Evolutionary conservation across 2,113 vertebrate genomes (phyloP).

Genomic region (Serinus canaria): DNA sequence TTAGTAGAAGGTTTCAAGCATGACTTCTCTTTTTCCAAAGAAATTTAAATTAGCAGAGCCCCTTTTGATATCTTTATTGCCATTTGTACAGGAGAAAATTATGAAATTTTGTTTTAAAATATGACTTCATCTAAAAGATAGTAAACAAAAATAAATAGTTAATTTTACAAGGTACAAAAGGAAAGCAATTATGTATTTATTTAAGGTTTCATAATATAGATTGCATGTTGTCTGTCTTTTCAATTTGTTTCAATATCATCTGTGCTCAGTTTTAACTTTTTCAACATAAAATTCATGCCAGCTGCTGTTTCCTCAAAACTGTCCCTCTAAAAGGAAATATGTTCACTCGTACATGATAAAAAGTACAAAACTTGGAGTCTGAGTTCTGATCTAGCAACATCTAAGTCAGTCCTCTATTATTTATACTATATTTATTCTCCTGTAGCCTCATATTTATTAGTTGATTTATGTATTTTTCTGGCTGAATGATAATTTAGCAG

Average conservation of each 20-base stretch:
- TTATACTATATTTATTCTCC: not conserved
- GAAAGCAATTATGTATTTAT: not conserved
- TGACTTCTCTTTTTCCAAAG: not conserved
- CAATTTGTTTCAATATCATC: not conserved
- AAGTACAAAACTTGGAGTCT: not conserved
- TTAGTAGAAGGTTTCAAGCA: not conserved
- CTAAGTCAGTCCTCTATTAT: not conserved
- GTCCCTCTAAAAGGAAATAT: not conserved
- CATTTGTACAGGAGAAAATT: not conserved
- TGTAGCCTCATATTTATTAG: not conserved
- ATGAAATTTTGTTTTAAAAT: not conserved
- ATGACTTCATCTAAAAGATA: not conserved
- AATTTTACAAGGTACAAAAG: not conserved
- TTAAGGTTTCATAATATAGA: not conserved
- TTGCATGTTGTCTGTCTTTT: not conserved
- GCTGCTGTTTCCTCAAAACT: not conserved
- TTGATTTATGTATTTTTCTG: not conserved
- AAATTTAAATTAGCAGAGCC: not conserved
- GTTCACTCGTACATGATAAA: not conserved
- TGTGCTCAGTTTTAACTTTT: not conserved
- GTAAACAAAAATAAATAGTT: not conserved
- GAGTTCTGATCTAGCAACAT: not conserved
- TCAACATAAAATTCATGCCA: not conserved
- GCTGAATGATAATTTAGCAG: not conserved
- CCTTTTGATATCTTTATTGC: not conserved